Evolutionary conservation across 1,140 invertebrate species (phyloP), one percentile per base, ranked within the genome.

Genomic region (Drosophila suzukii): DNA sequence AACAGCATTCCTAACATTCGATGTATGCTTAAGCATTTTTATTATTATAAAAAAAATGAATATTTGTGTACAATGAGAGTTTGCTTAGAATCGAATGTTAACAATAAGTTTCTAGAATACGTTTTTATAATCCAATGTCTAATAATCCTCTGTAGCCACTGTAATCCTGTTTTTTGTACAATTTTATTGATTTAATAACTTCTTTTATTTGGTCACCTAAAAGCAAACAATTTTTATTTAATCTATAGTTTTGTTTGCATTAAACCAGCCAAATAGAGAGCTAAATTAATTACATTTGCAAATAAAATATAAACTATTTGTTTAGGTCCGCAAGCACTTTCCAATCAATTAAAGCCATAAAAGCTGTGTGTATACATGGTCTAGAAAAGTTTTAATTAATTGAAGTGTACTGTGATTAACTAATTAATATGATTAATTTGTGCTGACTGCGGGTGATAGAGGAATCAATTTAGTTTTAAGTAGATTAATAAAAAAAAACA

Each of bases 181-280:
- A 58, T 49, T 49, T 24, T 47, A 71, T 54, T 38, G 44, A 10
- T 56, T 24, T 20, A 41, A 41, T 7, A 13, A n/a, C 27, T 39
- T 4, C 7, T 34, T 8, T 57, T 57, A 41, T 8, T 56, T 30
- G 8, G 8, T 6, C 6, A 10, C 3, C 17, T 10, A 46, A 20
- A 12, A 46, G 17, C 10, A 46, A 46, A 46, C 17, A 11, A 46
- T 20, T 46, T 20, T 5, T 11, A 17, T 46, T 20, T 24, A 24
- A 46, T 20, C 49, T 34, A 17, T 34, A 17, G 8, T 17, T 46
- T 34, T 50, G 27, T 50, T 50, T 53, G 1, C 32, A 12, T 36
- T 53, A 10, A 12, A 53, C 32, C 36, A 11, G 36, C 8, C 12
- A 34, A 53, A 36, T 30, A 36, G 6, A 36, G 20, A 34, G 27